Evolutionary conservation across 1,140 invertebrate genomes (phyloP).

Genomic region (Brachionus paranguensis): DNA sequence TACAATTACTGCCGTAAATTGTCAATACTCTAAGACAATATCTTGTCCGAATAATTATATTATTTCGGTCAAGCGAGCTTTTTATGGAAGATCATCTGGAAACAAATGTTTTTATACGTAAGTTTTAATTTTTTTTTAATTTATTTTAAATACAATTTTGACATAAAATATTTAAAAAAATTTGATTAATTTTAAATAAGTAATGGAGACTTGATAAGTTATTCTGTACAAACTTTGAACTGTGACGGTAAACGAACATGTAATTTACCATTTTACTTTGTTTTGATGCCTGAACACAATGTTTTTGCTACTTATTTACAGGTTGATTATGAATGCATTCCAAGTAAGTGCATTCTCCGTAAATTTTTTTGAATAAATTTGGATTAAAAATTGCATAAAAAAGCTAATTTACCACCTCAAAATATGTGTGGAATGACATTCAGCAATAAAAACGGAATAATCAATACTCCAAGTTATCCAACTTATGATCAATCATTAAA

Average conservation of each 20-base stretch:
- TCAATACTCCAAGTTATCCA: conserved; percentile 12
- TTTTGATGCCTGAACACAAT: neutral
- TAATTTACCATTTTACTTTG: neutral
- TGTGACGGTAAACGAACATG: conserved; percentile 18
- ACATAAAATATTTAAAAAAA: neutral
- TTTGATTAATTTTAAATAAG: neutral
- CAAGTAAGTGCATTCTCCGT: neutral
- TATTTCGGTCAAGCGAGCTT: neutral
- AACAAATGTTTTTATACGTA: conserved; percentile 38
- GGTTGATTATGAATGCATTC: conserved; percentile 34
- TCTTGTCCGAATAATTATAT: conserved; percentile 30
- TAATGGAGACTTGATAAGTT: conserved; percentile 1
- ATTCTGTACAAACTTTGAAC: neutral
- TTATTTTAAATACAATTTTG: neutral
- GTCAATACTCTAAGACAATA: neutral
- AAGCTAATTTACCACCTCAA: neutral
- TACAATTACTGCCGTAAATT: neutral
- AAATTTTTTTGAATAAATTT: neutral
- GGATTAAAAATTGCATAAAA: neutral
- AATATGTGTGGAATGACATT: conserved; percentile 29
- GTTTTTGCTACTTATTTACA: conserved; percentile 16
- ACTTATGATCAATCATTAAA: conserved; percentile 25
- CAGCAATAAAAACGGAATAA: conserved; percentile 12
- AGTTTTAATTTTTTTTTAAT: neutral
- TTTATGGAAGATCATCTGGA: neutral